A percentile compares a stretch with the other conserved stretches of the same genome.
Conservation (phyloP, 2,797 vertebrate species). For the Syndactyla subalaris region DNA sequence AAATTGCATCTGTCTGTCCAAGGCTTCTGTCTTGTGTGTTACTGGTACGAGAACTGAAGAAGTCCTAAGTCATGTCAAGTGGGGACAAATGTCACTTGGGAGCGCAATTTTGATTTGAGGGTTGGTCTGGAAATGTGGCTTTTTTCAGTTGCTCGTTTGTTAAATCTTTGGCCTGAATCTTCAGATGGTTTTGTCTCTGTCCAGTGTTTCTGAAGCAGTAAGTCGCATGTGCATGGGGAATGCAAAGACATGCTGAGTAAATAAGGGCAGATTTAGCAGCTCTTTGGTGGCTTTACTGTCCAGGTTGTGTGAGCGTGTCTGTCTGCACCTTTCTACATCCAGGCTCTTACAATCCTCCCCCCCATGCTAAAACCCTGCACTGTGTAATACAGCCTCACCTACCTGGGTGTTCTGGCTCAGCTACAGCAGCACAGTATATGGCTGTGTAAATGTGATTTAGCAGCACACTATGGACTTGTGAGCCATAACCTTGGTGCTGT, state of each 20-base stretch:
- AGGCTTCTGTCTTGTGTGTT: background rate
- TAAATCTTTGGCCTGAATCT: fast-evolving
- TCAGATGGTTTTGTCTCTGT: background rate
- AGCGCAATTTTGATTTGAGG: background rate
- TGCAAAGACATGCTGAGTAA: background rate
- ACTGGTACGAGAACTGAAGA: background rate
- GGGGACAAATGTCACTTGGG: background rate
- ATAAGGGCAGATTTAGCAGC: no score
- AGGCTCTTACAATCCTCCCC: fast-evolving
- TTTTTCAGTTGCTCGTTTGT: background rate
- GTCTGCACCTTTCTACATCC: background rate
- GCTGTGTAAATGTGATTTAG: background rate
- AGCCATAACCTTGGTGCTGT: background rate
- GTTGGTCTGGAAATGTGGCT: background rate
- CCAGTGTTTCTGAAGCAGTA: background rate
- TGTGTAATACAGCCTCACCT: fast-evolving
- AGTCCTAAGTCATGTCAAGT: background rate
- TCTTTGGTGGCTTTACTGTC: fast-evolving
- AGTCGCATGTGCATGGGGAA: no score
- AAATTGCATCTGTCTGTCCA: background rate
- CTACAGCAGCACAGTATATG: background rate
- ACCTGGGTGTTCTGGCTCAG: background rate
- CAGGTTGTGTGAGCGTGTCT: background rate
- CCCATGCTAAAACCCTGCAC: fast-evolving
- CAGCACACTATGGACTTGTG: fast-evolving